These are phyloP conservation scores for Palythoa heliodiscus DNA, from an alignment of 92 coral and sea anemone genomes.

Conservation along the genomic window DNA sequence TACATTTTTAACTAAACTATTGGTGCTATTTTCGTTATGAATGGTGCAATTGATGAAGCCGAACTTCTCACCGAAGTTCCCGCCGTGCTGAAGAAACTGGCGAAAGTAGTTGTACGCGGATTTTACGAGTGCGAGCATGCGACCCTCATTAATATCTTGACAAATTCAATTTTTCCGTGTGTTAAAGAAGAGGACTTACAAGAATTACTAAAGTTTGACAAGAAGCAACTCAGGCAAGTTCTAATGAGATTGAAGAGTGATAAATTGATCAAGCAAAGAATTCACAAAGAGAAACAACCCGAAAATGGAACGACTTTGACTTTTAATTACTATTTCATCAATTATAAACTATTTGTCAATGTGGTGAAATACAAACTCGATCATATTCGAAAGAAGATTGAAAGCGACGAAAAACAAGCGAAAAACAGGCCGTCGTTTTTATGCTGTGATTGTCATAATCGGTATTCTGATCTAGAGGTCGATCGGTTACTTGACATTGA, in stretches of 20 bases:
- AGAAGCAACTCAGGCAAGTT: conserved; percentile 83
- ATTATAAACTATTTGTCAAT: conserved; percentile 94
- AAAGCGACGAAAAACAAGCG: conserved; percentile 96
- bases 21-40: conserved; percentile 48
- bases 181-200: conserved; percentile 95
- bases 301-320: conserved; percentile 85
- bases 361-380: conserved; percentile 94
- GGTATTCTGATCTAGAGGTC: conserved; percentile 91
- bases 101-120: conserved; percentile 77
- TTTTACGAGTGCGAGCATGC: conserved; percentile 93
- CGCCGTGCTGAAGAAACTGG: conserved; percentile 80
- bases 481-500: conserved; percentile 82
- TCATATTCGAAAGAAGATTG: conserved; percentile 94
- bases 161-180: conserved; percentile 87
- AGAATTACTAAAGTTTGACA: conserved; percentile 85
- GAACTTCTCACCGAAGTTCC: conserved; percentile 91
- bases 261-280: conserved; percentile 90
- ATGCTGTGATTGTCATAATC: conserved; percentile 77
- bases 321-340: conserved; percentile 88
- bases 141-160: conserved; percentile 75
- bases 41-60: conserved; percentile 86
- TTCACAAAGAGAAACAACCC: conserved; percentile 84
- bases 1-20: background rate
- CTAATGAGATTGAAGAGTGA: conserved; percentile 86
- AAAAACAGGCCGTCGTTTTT: conserved; percentile 95